Evolutionary conservation across 2,797 vertebrate species (phyloP), one percentile per base, ranked within the genome.

Genomic region (Cossypha dichroa): DNA sequence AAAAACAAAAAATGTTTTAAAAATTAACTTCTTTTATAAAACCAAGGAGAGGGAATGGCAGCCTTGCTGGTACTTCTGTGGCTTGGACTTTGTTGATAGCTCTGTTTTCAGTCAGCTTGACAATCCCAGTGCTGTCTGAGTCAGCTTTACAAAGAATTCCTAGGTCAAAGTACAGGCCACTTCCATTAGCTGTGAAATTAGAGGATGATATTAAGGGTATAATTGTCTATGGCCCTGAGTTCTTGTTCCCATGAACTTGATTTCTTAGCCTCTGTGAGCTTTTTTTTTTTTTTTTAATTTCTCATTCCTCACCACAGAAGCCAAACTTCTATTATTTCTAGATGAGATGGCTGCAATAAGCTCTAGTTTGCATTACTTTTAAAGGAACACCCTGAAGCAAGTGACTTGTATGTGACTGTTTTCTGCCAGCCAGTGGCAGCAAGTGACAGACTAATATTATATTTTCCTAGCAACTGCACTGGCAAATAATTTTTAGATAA

Each of bases 151-250:
- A 78, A 72, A 89, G 51, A 33, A 69, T 69, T 91, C 67, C 51
- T 81, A 40, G 69, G 55, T 72, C 56, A 81, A 73, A 93, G 43
- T 79, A 87, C 55, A 87, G 48, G 59, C 46, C 20, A 33, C 52
- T 93, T 93, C 54, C 59, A 93, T 88, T 94, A 94, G 76, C 78
- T 26, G 26, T 58, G 5, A 82, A 72, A 90, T 92, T 68, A 86
- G 63, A 86, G 45, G 66, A 54, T 58, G 62, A 77, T 80, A 59
- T 56, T 77, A 54, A 92, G 60, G 38, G 19, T 60, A 9, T 76
- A 86, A 69, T 90, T 93, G 13, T 72, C 58, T 59, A 4, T 72
- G 59, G 58, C 74, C 31, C 62, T 23, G 13, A 68, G 55, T 62
- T 88, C 72, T 85, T 83, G 33, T 91, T 95, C 74, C 84, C 55